Conservation (phyloP, 2,797 vertebrate genomes). For the Brotogeris chrysoptera region DNA sequence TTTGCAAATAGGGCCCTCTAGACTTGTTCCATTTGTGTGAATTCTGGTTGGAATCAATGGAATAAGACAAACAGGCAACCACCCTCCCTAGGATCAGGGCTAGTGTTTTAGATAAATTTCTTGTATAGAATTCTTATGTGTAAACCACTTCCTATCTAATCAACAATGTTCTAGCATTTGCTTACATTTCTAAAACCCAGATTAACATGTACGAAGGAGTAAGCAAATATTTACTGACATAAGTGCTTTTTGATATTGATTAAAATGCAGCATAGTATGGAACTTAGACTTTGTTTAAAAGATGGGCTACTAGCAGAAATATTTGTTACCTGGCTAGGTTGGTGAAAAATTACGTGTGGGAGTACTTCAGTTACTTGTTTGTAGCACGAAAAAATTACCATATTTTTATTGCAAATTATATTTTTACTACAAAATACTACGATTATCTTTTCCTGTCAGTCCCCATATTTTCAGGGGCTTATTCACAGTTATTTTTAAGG, state of each 20-base stretch:
- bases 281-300: background rate
- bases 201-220: background rate
- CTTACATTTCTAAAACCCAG: slow-evolving; percentile 6
- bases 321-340: background rate
- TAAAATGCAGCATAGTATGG: background rate
- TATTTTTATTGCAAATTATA: background rate
- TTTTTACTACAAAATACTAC: slow-evolving; percentile 5
- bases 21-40: background rate
- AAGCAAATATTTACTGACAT: slow-evolving; percentile 45
- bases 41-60: background rate
- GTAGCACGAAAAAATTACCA: background rate
- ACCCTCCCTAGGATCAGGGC: background rate
- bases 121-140: background rate
- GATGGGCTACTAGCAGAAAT: background rate
- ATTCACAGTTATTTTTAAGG: background rate
- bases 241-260: slow-evolving; percentile 22
- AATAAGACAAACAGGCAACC: background rate
- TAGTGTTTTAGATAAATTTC: background rate
- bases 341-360: background rate
- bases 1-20: background rate
- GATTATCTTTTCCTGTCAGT: background rate
- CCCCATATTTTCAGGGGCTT: background rate
- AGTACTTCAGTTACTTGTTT: background rate
- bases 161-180: slow-evolving; percentile 16
- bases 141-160: slow-evolving; percentile 51